phyloP scores from a whole-genome alignment of 2,113 vertebrate genomes.

The Zapus hudsonius region DNA sequence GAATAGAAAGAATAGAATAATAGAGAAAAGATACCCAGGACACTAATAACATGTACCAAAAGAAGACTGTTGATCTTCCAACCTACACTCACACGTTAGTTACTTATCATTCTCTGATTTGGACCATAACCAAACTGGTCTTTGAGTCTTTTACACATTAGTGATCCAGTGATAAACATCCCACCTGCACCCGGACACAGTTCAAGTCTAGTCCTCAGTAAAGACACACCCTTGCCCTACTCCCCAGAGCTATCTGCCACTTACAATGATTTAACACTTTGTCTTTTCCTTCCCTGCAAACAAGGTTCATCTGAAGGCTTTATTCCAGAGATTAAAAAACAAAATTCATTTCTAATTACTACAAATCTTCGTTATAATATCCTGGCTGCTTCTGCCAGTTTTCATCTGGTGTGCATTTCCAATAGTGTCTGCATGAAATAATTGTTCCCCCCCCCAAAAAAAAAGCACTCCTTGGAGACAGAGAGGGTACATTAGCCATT shows the following conservation, averaged over 20 bases:
- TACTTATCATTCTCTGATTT: background rate
- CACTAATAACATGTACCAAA: background rate
- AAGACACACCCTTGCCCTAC: background rate
- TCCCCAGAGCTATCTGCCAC: background rate
- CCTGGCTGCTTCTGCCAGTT: conserved; percentile 17
- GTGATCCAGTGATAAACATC: background rate
- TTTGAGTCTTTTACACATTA: background rate
- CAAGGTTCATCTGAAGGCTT: background rate
- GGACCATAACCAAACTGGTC: background rate
- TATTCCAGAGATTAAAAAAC: conserved; percentile 18
- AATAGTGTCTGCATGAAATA: background rate
- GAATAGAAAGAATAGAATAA: background rate
- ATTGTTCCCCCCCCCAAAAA: too few relatives aligned
- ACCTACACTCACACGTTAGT: background rate
- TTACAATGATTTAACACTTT: background rate
- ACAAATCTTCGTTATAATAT: background rate
- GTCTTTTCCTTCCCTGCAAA: background rate
- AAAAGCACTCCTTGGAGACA: background rate
- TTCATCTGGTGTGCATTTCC: background rate
- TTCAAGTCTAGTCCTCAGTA: background rate
- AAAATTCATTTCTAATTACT: background rate
- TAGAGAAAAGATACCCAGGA: background rate
- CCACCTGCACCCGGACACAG: background rate
- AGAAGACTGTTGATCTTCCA: background rate
- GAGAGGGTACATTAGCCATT: background rate